phyloP scores from a whole-genome alignment of 2,113 vertebrate genomes.

The Hemiprocne comata region DNA sequence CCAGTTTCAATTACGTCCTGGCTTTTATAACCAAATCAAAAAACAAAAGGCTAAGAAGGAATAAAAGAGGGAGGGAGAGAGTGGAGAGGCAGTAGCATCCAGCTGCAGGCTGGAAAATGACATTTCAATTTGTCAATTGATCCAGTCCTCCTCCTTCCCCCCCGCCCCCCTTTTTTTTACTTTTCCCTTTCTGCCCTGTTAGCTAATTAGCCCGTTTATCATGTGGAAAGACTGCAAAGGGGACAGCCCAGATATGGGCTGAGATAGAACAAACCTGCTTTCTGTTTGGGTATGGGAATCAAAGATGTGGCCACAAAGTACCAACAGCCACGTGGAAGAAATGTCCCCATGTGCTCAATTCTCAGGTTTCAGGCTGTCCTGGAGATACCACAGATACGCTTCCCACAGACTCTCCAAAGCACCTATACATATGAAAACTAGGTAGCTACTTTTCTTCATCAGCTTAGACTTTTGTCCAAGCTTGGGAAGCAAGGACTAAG shows the following conservation, averaged over 20 bases:
- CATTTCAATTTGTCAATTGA: constrained; percentile 78
- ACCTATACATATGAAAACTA: constrained; percentile 1
- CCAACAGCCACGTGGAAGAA: neutral
- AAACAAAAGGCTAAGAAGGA: constrained; percentile 61
- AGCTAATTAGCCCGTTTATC: constrained; percentile 73
- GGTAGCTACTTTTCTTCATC: neutral
- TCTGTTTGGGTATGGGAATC: neutral
- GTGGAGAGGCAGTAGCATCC: constrained; percentile 43
- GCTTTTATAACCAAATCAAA: constrained; percentile 83
- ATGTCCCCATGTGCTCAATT: neutral
- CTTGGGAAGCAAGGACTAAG: neutral
- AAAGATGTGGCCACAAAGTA: neutral
- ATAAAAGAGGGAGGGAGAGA: neutral
- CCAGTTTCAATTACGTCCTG: constrained; percentile 80
- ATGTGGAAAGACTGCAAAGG: constrained; percentile 9
- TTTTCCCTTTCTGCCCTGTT: constrained; percentile 43
- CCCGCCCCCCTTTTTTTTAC: rapidly evolving
- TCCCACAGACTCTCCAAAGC: neutral
- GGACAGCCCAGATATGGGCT: neutral
- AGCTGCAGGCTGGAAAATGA: constrained; percentile 69
- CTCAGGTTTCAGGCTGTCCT: neutral
- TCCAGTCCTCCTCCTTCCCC: constrained; percentile 21
- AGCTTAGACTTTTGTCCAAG: constrained; percentile 1
- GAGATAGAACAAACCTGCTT: neutral
- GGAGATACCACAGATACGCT: neutral